These are phyloP conservation scores for Mareca strepera DNA, from an alignment of 2,797 vertebrate species.

Conservation along the genomic window DNA sequence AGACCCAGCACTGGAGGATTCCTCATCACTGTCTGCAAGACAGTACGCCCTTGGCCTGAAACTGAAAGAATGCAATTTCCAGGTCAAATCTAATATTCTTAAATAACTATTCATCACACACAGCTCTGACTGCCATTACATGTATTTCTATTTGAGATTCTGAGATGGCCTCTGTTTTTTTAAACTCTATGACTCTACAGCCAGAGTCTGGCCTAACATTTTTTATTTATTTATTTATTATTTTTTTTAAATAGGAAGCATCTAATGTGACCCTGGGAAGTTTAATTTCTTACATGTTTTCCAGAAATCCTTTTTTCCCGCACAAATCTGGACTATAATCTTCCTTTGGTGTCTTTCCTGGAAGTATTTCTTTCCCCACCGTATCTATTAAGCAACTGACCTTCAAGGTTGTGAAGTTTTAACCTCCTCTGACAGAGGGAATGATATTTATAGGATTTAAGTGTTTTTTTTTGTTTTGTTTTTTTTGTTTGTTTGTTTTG, in stretches of 20 bases:
- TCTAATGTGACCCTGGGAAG: background rate
- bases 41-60: conserved; percentile 92
- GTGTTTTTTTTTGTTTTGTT: too few relatives aligned
- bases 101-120: background rate
- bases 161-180: background rate
- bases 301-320: background rate
- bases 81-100: conserved; percentile 21
- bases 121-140: background rate
- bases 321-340: background rate
- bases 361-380: background rate
- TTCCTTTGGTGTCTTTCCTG: background rate
- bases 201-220: too few relatives aligned
- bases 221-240: background rate
- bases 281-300: background rate
- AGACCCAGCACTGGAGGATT: conserved; percentile 95
- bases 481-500: too few relatives aligned
- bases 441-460: background rate
- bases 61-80: conserved; percentile 76
- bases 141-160: background rate
- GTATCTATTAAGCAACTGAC: background rate
- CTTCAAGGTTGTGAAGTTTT: background rate
- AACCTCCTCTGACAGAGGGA: background rate
- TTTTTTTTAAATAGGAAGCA: background rate
- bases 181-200: too few relatives aligned
- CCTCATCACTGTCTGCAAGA: conserved; percentile 96